Conservation (phyloP, 2,888 invertebrate genomes). For the Aelia acuminata region DNA sequence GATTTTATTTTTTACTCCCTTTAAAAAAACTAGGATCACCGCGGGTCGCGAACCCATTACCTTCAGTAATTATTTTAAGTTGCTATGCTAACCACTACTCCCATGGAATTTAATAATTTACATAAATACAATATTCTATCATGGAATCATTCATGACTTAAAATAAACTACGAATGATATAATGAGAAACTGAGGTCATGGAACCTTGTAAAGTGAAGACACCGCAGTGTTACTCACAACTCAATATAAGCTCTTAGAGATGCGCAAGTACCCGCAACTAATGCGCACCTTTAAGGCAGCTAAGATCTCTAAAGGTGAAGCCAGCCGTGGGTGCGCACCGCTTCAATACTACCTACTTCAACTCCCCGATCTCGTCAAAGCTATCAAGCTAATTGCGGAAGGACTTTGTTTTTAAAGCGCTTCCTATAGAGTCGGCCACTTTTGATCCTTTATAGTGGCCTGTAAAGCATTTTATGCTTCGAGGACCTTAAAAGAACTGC, state of each 20-base stretch:
- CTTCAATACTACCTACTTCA: neutral
- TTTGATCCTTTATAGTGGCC: neutral
- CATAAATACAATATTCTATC: too few relatives aligned
- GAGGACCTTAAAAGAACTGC: neutral
- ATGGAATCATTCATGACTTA: too few relatives aligned
- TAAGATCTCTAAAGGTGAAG: neutral
- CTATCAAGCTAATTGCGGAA: slow-evolving; percentile 11
- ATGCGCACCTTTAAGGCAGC: neutral
- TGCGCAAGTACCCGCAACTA: neutral
- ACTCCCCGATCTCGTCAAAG: neutral
- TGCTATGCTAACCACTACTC: too few relatives aligned
- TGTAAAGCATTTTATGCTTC: neutral
- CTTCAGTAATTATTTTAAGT: too few relatives aligned
- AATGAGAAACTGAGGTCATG: neutral
- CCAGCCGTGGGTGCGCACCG: neutral
- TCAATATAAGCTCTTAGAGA: neutral
- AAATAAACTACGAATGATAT: neutral
- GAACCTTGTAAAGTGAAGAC: neutral
- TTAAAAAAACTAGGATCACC: too few relatives aligned
- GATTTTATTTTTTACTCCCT: too few relatives aligned
- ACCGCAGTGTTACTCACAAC: neutral
- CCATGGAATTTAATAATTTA: too few relatives aligned
- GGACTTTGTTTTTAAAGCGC: slow-evolving; percentile 26
- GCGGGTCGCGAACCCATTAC: too few relatives aligned
- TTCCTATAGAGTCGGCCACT: neutral